Conservation (phyloP, 1,140 invertebrate genomes). For the Cardiocondyla obscurior region DNA sequence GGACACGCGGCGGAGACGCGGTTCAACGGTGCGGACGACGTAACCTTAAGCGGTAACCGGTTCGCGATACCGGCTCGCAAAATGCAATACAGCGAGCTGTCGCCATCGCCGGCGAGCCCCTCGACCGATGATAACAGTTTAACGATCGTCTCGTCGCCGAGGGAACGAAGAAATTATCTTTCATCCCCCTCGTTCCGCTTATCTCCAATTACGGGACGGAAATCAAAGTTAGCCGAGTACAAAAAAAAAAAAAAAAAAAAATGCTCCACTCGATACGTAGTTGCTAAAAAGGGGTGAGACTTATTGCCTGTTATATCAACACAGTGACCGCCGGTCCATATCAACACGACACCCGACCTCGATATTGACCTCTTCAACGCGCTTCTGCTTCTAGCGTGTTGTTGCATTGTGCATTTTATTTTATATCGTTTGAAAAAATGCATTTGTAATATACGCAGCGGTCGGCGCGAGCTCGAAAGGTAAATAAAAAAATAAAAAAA, state of each 20-base stretch:
- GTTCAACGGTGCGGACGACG: constrained; percentile 42
- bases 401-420: constrained; percentile 18
- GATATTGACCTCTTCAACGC: not conserved
- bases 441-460: constrained; percentile 15
- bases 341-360: too few species aligned
- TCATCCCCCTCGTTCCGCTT: not conserved
- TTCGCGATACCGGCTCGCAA: constrained; percentile 13
- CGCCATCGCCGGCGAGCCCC: not conserved
- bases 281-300: not conserved
- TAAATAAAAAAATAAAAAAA: not conserved
- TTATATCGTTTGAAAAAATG: constrained; percentile 14
- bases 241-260: constrained; percentile 5
- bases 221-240: not conserved
- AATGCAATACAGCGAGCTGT: not conserved
- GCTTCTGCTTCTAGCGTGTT: not conserved
- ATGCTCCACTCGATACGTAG: not conserved
- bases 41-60: constrained; percentile 39
- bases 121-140: constrained; percentile 35
- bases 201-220: not conserved
- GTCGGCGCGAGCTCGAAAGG: not conserved
- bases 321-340: too few species aligned
- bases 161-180: not conserved
- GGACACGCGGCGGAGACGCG: constrained; percentile 12
- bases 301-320: not conserved
- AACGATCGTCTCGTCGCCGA: not conserved